Evolutionary conservation across 2,113 vertebrate genomes (phyloP), one percentile per base, ranked within the genome.

Genomic region (Ophthalmolycus amberensis): DNA sequence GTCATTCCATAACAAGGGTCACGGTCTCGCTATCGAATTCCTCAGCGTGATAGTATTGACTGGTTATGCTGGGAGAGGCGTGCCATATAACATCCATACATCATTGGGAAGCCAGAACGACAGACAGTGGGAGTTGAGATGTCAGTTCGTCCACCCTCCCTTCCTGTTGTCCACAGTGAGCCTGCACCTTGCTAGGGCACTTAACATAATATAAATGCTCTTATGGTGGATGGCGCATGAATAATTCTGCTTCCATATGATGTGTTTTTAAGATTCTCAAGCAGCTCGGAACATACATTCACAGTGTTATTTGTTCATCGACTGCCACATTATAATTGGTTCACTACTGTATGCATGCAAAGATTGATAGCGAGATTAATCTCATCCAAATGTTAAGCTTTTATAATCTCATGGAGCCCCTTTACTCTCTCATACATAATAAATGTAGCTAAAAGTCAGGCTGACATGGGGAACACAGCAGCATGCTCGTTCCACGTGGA

Each of bases 331-430:
- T 68, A 73, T 86, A 89, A 88, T 86, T 85, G 73, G 29, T 77
- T 79, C 63, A 75, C 79, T 68, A 44, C 75, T 85, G 75, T 83
- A 64, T 80, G 79, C 81, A 84, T 82, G 81, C 83, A 79, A 58
- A 80, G 86, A 89, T 87, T 89, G 87, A 85, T 84, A 77, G 83
- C 71, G 71, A 87, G 86, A 90, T 92, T 92, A 84, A 91, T 88
- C 86, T 92, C 88, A 91, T 90, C 89, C 86, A 90, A 92, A 91
- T 91, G 86, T 91, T 91, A 91, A 91, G 89, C 91, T 92, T 90
- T 89, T 90, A 91, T 92, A 92, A 93, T 91, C 91, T 83, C 85
- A 75, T 90, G 80, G 77, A 88, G 77, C 85, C 80, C 71, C 85
- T 91, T 91, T 88, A 92, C 86, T 78, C 85, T 78, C 90, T 91